Evolutionary conservation across 2,113 vertebrate species (phyloP), one percentile per base, ranked within the genome.

Genomic region (Heteronetta atricapilla): DNA sequence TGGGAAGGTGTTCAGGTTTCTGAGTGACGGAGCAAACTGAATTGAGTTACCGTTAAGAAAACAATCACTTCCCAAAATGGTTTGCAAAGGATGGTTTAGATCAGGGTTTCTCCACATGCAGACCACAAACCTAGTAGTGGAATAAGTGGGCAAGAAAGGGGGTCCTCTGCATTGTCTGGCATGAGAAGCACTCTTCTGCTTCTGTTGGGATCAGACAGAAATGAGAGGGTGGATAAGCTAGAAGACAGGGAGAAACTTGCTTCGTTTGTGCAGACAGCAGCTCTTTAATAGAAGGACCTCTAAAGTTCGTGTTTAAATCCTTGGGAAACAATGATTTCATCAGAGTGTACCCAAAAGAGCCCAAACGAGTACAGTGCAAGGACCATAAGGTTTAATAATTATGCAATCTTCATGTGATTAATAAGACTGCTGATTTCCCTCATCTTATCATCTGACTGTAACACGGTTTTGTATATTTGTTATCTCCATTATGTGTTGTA

Each of bases 391-490:
- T 82, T 94, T 92, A 82, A 50, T 90, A 66, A 79, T 22, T 69
- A 70, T 84, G 53, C 83, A 50, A 80, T 78, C 83, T 75, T 84
- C 55, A 50, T 67, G 87, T 89, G 91, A 92, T 96, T 95, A 89
- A 90, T 95, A 93, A 89, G 70, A n/a, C 28, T 82, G 88, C 76
- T 93, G 88, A 92, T 95, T 93, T 92, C 92, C 94, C 83, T 90
- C 15, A 23, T 93, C 93, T 96, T 97, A 95, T 82, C 90, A 89
- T 81, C 66, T 1, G 14, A 36, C 86, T 94, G 0, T 82, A 76
- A 50, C 77, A 15, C 80, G 86, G 90, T 4, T 94, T 86, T 93
- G 69, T 96, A 0, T 92, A 53, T 96, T 94, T 73, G 76, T 95
- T 93, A 90, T 96, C 90, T 96, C 70, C 70, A 59, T 85, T 95